A percentile compares a stretch with the other conserved stretches of the same genome.
Conservation (phyloP, 1,140 invertebrate species). For the Drosophila varians region DNA sequence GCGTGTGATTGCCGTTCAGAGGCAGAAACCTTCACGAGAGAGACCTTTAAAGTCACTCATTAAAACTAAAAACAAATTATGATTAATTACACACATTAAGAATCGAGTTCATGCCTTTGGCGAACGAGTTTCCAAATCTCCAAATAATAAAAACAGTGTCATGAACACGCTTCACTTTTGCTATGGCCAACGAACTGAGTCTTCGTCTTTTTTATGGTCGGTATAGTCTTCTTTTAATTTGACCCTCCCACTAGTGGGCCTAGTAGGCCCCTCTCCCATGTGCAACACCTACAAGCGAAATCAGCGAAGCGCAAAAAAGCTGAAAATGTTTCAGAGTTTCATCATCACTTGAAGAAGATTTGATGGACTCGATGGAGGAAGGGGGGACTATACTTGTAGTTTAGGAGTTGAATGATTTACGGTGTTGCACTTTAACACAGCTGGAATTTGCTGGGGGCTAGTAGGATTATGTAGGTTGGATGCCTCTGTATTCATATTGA, state of each 20-base stretch:
- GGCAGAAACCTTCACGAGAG: slow-evolving; percentile 20
- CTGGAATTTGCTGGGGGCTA: slow-evolving; percentile 42
- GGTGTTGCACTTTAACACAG: slow-evolving; percentile 54
- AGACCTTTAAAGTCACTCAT: slow-evolving; percentile 50
- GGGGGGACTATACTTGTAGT: neutral
- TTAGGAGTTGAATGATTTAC: slow-evolving; percentile 51
- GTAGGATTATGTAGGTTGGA: neutral
- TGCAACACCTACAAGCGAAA: slow-evolving; percentile 69
- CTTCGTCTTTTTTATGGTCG: slow-evolving; percentile 39
- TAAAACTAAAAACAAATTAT: slow-evolving; percentile 74
- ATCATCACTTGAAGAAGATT: slow-evolving; percentile 48
- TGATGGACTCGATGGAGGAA: neutral
- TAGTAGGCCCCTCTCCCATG: neutral
- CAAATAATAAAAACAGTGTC: slow-evolving; percentile 72
- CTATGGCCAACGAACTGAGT: slow-evolving; percentile 61
- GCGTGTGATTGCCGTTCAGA: slow-evolving; percentile 18
- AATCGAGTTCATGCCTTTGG: slow-evolving; percentile 76
- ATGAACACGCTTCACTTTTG: slow-evolving; percentile 64
- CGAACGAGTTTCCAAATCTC: slow-evolving; percentile 68
- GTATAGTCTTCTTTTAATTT: slow-evolving; percentile 64
- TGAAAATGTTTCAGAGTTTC: slow-evolving; percentile 72
- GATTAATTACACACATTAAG: slow-evolving; percentile 74
- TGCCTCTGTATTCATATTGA: slow-evolving; percentile 12
- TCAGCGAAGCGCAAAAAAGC: slow-evolving; percentile 73
- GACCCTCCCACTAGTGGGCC: slow-evolving; percentile 33